A percentile compares a stretch with the other conserved stretches of the same genome.
Conservation (phyloP, 1,140 invertebrate species). For the Caenorhabditis tropicalis region DNA sequence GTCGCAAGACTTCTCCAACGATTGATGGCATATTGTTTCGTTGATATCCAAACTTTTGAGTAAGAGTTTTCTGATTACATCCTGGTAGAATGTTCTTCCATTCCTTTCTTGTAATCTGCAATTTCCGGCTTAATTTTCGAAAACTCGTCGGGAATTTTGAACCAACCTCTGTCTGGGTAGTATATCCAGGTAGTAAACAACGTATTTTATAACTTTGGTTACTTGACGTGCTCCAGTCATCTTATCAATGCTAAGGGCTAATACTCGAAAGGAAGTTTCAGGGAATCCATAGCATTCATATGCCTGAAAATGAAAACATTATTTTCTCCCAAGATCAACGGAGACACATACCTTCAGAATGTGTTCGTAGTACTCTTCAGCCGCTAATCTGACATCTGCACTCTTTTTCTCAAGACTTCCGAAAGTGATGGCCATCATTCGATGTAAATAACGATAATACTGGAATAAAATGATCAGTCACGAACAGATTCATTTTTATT, state of each 20-base stretch:
- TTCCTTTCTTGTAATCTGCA: background rate
- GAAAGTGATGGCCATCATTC: constrained; percentile 2
- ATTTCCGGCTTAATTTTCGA: background rate
- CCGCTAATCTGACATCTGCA: constrained; percentile 22
- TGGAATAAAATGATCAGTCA: background rate
- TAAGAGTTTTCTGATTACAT: background rate
- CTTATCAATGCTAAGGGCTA: background rate
- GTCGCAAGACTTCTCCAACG: constrained; percentile 1
- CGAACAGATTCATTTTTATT: background rate
- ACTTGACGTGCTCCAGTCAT: background rate
- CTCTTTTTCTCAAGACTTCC: background rate
- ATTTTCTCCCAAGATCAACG: too few relatives aligned
- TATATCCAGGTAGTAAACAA: constrained; percentile 3
- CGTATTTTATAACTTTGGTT: background rate
- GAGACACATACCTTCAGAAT: background rate
- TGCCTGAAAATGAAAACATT: background rate
- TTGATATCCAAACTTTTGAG: background rate
- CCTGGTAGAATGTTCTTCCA: background rate
- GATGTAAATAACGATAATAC: constrained; percentile 8
- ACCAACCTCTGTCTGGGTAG: background rate
- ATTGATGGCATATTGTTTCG: background rate
- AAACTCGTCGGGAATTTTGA: background rate
- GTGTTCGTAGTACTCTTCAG: constrained; percentile 11
- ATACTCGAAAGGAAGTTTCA: background rate
- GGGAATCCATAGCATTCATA: constrained; percentile 35